These are phyloP conservation scores for Atherinosoma microstoma DNA, from an alignment of 2,797 vertebrate genomes.

Conservation along the genomic window DNA sequence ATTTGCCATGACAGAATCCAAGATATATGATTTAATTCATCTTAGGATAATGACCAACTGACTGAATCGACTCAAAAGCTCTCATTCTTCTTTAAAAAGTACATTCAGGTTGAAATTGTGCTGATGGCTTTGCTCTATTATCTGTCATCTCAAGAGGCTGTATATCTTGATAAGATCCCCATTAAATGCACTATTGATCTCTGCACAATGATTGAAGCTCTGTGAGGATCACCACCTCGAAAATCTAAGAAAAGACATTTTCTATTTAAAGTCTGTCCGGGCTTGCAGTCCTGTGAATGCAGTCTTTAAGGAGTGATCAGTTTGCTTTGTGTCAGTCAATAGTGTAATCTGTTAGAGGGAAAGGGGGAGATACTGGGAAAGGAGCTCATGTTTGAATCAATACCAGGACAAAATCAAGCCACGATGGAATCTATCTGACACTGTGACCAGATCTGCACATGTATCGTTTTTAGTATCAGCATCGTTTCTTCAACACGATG, in stretches of 20 bases:
- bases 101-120: neutral
- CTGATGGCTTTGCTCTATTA: neutral
- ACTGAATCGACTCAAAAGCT: slow-evolving; percentile 1
- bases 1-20: slow-evolving; percentile 18
- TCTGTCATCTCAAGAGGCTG: neutral
- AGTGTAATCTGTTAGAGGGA: slow-evolving; percentile 44
- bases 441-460: slow-evolving; percentile 26
- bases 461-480: neutral
- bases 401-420: slow-evolving; percentile 35
- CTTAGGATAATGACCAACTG: neutral
- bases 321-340: slow-evolving; percentile 51
- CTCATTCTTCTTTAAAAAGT: slow-evolving; percentile 7
- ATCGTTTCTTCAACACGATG: neutral
- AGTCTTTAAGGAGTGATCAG: slow-evolving; percentile 57
- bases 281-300: slow-evolving; percentile 14
- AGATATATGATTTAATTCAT: slow-evolving; percentile 21
- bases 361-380: slow-evolving; percentile 49
- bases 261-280: slow-evolving; percentile 53
- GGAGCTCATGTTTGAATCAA: slow-evolving; percentile 63
- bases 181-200: slow-evolving; percentile 45
- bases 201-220: slow-evolving; percentile 25
- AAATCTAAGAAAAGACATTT: slow-evolving; percentile 44
- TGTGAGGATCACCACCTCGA: slow-evolving; percentile 40
- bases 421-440: slow-evolving; percentile 30
- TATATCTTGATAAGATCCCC: slow-evolving; percentile 18